These are phyloP conservation scores for Tolypeutes matacus DNA, from an alignment of 2,797 vertebrate genomes.

Conservation along the genomic window DNA sequence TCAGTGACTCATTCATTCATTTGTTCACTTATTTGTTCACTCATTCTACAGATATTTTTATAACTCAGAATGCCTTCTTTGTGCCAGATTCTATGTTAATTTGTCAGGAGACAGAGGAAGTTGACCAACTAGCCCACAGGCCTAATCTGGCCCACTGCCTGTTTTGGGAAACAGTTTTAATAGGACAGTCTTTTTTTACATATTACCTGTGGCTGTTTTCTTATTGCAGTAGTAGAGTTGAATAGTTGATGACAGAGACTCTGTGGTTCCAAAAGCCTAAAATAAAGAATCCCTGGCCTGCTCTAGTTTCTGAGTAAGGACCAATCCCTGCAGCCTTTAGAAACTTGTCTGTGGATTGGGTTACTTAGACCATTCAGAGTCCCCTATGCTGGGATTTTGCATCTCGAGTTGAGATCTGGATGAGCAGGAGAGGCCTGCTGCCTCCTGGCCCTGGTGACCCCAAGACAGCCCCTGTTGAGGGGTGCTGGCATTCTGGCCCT, in stretches of 20 bases:
- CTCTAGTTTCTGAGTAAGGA: neutral
- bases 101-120: neutral
- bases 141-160: neutral
- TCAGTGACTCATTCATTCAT: neutral
- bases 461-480: neutral
- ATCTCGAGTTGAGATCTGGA: neutral
- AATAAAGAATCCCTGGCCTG: neutral
- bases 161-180: constrained; percentile 8
- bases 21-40: neutral
- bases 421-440: neutral
- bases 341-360: neutral
- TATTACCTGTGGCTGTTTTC: neutral
- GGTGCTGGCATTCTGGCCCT: neutral
- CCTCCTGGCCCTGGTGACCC: neutral
- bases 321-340: neutral
- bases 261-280: neutral
- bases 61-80: neutral
- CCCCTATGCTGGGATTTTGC: neutral
- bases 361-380: neutral
- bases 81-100: neutral
- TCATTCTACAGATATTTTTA: neutral
- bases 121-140: neutral
- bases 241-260: neutral
- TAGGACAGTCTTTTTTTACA: neutral
- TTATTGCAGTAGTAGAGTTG: neutral